phyloP scores from a whole-genome alignment of 2,888 invertebrate species.

The Palloptera scutellata region DNA sequence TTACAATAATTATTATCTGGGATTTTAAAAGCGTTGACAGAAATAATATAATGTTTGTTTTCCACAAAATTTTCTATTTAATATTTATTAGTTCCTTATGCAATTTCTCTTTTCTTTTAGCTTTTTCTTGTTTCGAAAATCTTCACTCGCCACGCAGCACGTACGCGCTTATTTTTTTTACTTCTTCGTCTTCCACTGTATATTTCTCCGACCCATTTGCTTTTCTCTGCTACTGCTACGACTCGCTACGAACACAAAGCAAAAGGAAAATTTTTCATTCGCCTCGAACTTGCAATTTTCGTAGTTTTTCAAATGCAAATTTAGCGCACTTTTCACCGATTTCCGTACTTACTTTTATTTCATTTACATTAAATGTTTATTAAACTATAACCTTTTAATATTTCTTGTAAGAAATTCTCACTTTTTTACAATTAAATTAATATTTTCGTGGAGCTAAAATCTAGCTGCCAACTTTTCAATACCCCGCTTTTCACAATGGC shows the following conservation, averaged over 20 bases:
- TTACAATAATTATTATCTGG: constrained; percentile 29
- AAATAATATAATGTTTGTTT: constrained; percentile 25
- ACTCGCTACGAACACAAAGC: constrained; percentile 28
- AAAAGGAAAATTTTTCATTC: constrained; percentile 26
- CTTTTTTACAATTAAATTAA: constrained; percentile 40
- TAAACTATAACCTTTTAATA: constrained; percentile 47
- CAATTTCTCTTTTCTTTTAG: constrained; percentile 13
- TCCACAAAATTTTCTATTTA: constrained; percentile 23
- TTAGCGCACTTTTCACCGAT: constrained; percentile 45
- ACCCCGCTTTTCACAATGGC: no score
- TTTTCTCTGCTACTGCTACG: constrained; percentile 21
- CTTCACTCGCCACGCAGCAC: constrained; percentile 35
- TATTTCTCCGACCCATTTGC: constrained; percentile 23
- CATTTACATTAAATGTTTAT: constrained; percentile 49
- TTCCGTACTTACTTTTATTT: constrained; percentile 40
- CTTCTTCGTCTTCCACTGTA: constrained; percentile 17
- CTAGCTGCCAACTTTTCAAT: constrained; percentile 29
- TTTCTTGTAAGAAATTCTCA: constrained; percentile 42
- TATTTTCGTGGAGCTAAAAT: constrained; percentile 22
- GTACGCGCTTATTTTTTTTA: constrained; percentile 22
- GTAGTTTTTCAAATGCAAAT: constrained; percentile 43
- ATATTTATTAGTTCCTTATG: neutral
- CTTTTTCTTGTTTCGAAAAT: constrained; percentile 14
- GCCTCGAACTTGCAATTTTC: constrained; percentile 25
- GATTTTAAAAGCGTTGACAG: constrained; percentile 11